Conservation (phyloP, 2,113 vertebrate species). For the Myxocyprinus asiaticus region DNA sequence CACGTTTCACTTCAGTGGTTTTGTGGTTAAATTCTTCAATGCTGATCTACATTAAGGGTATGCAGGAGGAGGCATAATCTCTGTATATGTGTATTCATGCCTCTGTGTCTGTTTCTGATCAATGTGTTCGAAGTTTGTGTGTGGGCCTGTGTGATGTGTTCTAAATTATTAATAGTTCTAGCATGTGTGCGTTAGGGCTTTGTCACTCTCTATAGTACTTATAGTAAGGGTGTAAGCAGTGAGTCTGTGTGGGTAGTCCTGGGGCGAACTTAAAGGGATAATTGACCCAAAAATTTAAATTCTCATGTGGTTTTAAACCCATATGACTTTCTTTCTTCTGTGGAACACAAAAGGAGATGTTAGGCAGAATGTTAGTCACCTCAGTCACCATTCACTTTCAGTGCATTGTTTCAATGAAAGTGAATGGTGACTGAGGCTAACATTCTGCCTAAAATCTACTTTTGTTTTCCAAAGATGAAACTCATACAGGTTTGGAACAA, state of each 20-base stretch:
- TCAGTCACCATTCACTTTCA: too few relatives aligned
- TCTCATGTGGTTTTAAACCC: too few relatives aligned
- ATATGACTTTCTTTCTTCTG: background rate
- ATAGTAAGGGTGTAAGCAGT: too few relatives aligned
- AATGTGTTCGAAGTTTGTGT: slow-evolving; percentile 24
- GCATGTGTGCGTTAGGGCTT: background rate
- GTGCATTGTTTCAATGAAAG: too few relatives aligned
- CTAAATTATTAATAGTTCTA: slow-evolving; percentile 16
- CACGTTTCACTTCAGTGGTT: background rate
- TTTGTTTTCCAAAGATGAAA: too few relatives aligned
- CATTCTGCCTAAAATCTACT: too few relatives aligned
- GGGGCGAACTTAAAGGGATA: too few relatives aligned
- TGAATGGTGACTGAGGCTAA: too few relatives aligned
- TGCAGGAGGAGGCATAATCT: slow-evolving; percentile 25
- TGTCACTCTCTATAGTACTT: background rate
- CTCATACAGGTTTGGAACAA: too few relatives aligned
- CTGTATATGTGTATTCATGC: slow-evolving; percentile 49
- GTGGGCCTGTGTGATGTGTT: slow-evolving; percentile 13
- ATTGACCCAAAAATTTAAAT: too few relatives aligned
- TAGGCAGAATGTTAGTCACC: background rate
- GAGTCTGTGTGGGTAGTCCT: too few relatives aligned
- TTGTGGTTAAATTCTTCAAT: slow-evolving; percentile 4
- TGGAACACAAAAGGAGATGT: background rate
- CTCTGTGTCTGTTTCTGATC: slow-evolving; percentile 38
- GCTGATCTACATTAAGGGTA: slow-evolving; percentile 3